Percentiles rank a stretch among this genome's conserved stretches.
Evolutionary conservation across 2,113 vertebrate species (phyloP).

Genomic region (Nansenia antarctica): DNA sequence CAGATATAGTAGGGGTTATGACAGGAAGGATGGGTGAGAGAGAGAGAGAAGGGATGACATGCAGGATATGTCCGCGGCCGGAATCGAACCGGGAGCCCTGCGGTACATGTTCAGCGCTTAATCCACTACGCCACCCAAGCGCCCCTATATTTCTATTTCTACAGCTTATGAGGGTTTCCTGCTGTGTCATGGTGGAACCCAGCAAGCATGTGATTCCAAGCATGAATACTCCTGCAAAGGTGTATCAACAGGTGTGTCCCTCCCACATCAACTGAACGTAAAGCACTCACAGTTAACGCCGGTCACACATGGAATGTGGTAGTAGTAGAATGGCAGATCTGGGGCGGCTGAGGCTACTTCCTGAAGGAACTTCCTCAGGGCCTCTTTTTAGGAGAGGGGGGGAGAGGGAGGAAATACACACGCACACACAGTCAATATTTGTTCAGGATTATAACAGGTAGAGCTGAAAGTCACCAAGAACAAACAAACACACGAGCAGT

Average conservation of each 20-base stretch:
- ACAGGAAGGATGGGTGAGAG: too few species aligned
- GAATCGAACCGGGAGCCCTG: too few species aligned
- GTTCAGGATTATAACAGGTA: not conserved
- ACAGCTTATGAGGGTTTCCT: too few species aligned
- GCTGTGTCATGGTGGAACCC: too few species aligned
- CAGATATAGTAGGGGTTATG: too few species aligned
- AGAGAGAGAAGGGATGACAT: too few species aligned
- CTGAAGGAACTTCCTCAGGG: slow-evolving; percentile 78
- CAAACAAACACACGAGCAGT: not conserved
- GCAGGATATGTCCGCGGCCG: too few species aligned
- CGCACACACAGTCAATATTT: not conserved
- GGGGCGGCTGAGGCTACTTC: slow-evolving; percentile 84
- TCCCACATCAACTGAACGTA: not conserved
- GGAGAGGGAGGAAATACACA: not conserved
- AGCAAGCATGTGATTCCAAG: not conserved
- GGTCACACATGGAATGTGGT: slow-evolving; percentile 87
- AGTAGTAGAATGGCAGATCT: slow-evolving; percentile 89
- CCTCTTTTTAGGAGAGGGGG: slow-evolving; percentile 65
- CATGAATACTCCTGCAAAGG: not conserved
- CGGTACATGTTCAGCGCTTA: too few species aligned
- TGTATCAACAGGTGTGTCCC: not conserved
- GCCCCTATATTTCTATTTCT: too few species aligned
- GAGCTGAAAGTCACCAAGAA: not conserved
- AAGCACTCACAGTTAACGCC: slow-evolving; percentile 84
- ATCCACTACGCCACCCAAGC: too few species aligned